Evolutionary conservation across 2,888 invertebrate genomes (phyloP), one percentile per base, ranked within the genome.

Genomic region (Erpobdella octoculata): DNA sequence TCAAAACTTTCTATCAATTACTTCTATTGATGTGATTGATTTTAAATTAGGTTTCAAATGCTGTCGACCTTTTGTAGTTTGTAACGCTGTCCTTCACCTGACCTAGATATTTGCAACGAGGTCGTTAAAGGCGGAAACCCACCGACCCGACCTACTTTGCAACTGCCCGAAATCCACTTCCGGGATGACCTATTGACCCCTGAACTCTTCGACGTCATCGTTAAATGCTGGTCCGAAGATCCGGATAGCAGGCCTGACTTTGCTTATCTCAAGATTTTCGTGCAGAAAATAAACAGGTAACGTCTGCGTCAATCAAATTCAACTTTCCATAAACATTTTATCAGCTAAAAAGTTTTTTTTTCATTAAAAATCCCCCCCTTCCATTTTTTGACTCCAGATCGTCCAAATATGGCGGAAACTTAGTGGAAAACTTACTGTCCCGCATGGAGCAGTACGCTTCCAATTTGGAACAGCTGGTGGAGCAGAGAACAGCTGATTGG

Each of bases 401-500:
- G 2, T 66, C 71, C 15, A 73, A 75, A 61, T 35, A 35, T 35
- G 73, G 91, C 81, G 91, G 92, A 76, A 94, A 94, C 84, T 91
- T 96, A 76, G 75, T 83, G 36, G 97, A 97, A 85, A 96, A 96
- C 85, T 87, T 97, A 74, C 79, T 87, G 70, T 91, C 92, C 72
- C 91, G 97, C 76, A 98, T 99, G 97, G 97, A 98, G 83, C 93
- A 95, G 83, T 98, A 99, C 81, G 97, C 98, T 38, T 95, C 94
- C 85, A 98, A 98, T 84, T 88, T 99, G 83, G 98, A 98, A 85
- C 89, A 89, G 58, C 86, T 96, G 77, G 98, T 98, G 33, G 93
- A 93, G 80, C 95, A 97, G 83, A 87, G 97, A 76, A 98, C 98
- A 0, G 91, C 92, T 73, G 96, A 96, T 84, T 97, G 96, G 83